Evolutionary conservation across 2,113 vertebrate genomes (phyloP).

Genomic region (Grallaria varia): DNA sequence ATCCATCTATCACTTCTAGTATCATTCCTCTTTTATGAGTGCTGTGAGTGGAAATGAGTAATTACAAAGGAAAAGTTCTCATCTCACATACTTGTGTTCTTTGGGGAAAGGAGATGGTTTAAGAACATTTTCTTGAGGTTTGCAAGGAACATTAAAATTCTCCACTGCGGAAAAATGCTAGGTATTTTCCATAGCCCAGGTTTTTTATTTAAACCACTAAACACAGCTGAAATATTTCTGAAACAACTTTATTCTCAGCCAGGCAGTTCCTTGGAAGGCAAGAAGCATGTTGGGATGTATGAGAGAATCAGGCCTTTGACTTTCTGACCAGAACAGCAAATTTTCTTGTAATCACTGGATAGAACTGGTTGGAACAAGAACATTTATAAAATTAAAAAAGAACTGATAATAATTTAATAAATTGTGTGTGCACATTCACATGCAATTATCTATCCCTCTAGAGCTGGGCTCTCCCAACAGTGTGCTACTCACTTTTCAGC

Average conservation of each 20-base stretch:
- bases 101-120: neutral
- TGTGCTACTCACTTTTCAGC: neutral
- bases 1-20: neutral
- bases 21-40: neutral
- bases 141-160: neutral
- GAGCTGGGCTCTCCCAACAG: neutral
- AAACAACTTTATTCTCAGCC: constrained; percentile 12
- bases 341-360: neutral
- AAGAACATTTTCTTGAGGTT: constrained; percentile 25
- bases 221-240: constrained; percentile 25
- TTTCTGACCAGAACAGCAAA: neutral
- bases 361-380: neutral
- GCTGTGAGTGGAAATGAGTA: neutral
- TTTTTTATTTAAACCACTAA: constrained; percentile 24
- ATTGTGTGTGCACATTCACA: neutral
- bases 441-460: neutral
- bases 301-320: neutral
- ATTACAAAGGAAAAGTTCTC: neutral
- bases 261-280: constrained; percentile 21
- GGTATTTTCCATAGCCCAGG: constrained; percentile 7
- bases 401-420: neutral
- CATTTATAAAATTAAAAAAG: neutral
- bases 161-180: constrained; percentile 11
- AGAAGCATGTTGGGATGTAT: neutral
- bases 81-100: neutral